Base-by-base conservation (phyloP, 1,140 invertebrate species). In the Pteromalus puparum region DNA sequence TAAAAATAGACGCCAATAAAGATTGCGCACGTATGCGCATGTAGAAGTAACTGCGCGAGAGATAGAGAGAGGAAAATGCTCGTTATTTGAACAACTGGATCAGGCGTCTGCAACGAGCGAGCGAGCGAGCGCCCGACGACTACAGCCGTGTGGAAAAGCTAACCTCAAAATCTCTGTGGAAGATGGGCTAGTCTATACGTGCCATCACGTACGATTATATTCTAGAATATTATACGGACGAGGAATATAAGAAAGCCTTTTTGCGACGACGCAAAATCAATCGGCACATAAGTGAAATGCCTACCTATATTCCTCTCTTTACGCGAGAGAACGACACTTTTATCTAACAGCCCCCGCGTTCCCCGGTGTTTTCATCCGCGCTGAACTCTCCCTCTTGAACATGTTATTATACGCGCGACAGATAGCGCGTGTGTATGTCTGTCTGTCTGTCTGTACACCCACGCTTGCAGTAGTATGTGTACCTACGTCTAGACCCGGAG, bases 1-100 rank as follows among this genome's bases (percentile, higher is more conserved):
- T 73, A 42, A 80, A 74, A 74, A 67, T 24, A 61, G 18, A n/a
- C 15, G 82, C 38, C 65, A 83, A 83, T 75, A 79, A 80, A 84
- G 78, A 80, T 84, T 74, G 34, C 53, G 74, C 48, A 74, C 67
- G 67, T 21, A 61, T 46, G 12, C 26, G 46, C 53, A 12, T 42
- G 15, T n/a, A 18, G 30, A 34, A 21, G 26, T n/a, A 10, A 10
- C 26, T 2, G 18, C 21, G 18, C n/a, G 18, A 21, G 18, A 34
- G 12, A 46, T 24, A 34, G 30, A 34, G 30, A 34, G 30, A 34
- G 26, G 42, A 75, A 74, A 65, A 82, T 21, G 26, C 15, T 61
- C 7, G 53, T 61, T 61, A 61, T 61, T 61, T 61, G 21, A 61
- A n/a, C 53, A 18, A 61, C 53, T 61, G 53, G 65, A 10, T 68